Base-by-base conservation (phyloP, 2,113 vertebrate species). In the Piliocolobus tephrosceles region DNA sequence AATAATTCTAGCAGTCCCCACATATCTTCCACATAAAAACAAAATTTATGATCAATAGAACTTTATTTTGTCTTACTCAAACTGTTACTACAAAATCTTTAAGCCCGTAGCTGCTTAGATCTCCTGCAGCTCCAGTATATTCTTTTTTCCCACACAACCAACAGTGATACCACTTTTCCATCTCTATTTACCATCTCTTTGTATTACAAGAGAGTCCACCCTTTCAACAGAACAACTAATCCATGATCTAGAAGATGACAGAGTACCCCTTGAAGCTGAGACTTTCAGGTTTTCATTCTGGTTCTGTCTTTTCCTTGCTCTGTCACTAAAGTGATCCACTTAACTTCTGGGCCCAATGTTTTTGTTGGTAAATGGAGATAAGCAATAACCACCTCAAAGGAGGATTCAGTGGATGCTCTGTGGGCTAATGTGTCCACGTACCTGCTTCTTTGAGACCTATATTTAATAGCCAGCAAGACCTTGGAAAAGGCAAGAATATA, bases 401-500 rank as follows among this genome's bases (percentile, higher is more conserved):
- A 91, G 79, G 47, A 40, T 20, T 45, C 55, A n/a, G 20, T 27
- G 47, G 45, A 9, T 40, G 14, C 76, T 45, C 0, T 25, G 8
- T 89, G 64, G 73, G 82, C 45, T 47, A 22, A 38, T 18, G 6
- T 76, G 22, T 89, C 76, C 89, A 18, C 50, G 81, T 3, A 0
- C 58, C 90, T 94, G 50, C 57, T 73, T 23, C 0, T 68, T 91
- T 78, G 89, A 83, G 83, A 66, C 61, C 73, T 61, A 1, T 18
- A 4, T 79, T 64, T 73, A 50, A 45, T 58, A 97, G 95, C 90
- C 61, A 96, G 45, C 45, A 95, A 95, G 84, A n/a, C 32, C 61
- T 88, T 58, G 82, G 72, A 78, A 91, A 96, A 88, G 35, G 50
- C 84, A n/a, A 78, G 4, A 40, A 13, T 2, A 16, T 30, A 55